Evolutionary conservation across 2,113 vertebrate species (phyloP).

Genomic region (Scophthalmus maximus): DNA sequence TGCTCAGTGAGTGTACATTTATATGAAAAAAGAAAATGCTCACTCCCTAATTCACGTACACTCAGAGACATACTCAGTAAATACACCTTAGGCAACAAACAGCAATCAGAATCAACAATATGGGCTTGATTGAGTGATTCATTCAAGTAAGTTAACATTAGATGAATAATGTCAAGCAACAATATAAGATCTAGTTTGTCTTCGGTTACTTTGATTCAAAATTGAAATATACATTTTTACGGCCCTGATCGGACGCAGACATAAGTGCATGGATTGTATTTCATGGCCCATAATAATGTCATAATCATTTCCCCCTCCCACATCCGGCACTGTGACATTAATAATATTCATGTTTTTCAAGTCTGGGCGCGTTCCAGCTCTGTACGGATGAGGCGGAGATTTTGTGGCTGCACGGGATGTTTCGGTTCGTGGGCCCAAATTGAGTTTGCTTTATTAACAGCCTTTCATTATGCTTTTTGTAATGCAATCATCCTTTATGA

Average conservation of each 20-base stretch:
- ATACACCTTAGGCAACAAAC: too few relatives aligned
- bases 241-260: conserved; percentile 6
- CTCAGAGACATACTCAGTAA: too few relatives aligned
- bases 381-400: conserved; percentile 15
- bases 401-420: conserved; percentile 39
- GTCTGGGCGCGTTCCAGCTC: conserved; percentile 33
- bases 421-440: conserved; percentile 41
- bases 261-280: conserved; percentile 46
- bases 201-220: conserved; percentile 8
- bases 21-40: too few relatives aligned
- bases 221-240: conserved; percentile 6
- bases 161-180: neutral
- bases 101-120: too few relatives aligned
- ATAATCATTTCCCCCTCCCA: conserved; percentile 26
- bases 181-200: neutral
- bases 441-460: conserved; percentile 58
- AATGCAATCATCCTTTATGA: too few relatives aligned
- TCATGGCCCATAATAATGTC: conserved; percentile 46
- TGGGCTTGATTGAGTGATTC: too few relatives aligned
- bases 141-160: neutral
- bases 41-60: too few relatives aligned
- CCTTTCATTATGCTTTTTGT: conserved; percentile 34
- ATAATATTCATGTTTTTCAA: conserved; percentile 31
- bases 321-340: conserved; percentile 20
- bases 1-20: too few relatives aligned